Evolutionary conservation across 2,888 invertebrate genomes (phyloP).

Genomic region (Hypomecis punctinalis): DNA sequence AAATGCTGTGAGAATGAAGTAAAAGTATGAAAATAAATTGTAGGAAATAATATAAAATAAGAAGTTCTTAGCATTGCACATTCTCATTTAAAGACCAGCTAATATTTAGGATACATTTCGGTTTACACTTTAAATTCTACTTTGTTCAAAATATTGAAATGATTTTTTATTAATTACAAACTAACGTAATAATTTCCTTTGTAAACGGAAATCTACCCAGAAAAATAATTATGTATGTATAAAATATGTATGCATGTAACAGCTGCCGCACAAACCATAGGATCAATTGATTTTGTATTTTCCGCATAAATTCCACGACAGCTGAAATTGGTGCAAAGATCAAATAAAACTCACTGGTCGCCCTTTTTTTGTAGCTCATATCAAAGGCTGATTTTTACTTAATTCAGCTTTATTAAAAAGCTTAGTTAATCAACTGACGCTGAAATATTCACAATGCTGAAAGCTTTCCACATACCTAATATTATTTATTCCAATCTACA

Average conservation of each 20-base stretch:
- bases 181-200: slow-evolving; percentile 11
- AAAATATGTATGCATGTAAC: slow-evolving; percentile 76
- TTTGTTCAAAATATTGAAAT: slow-evolving; percentile 16
- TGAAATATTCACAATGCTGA: slow-evolving; percentile 3
- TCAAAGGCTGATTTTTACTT: not conserved
- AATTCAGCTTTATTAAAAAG: not conserved
- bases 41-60: slow-evolving; percentile 73
- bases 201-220: slow-evolving; percentile 77
- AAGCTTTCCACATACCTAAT: not conserved
- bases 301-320: slow-evolving; percentile 56
- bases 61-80: slow-evolving; percentile 83
- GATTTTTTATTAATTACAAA: no score
- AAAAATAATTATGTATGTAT: slow-evolving; percentile 74
- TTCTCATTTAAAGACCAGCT: slow-evolving; percentile 82
- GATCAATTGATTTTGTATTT: slow-evolving; percentile 55
- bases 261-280: slow-evolving; percentile 80
- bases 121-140: slow-evolving; percentile 53
- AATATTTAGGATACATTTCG: slow-evolving; percentile 71
- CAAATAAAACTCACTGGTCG: slow-evolving; percentile 23
- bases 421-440: not conserved
- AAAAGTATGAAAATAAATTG: slow-evolving; percentile 73
- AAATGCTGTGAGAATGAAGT: slow-evolving; percentile 74
- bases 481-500: not conserved
- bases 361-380: not conserved
- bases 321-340: slow-evolving; percentile 78